Base-by-base conservation (phyloP, 2,888 invertebrate genomes). In the Acanthacorydalis orientalis region DNA sequence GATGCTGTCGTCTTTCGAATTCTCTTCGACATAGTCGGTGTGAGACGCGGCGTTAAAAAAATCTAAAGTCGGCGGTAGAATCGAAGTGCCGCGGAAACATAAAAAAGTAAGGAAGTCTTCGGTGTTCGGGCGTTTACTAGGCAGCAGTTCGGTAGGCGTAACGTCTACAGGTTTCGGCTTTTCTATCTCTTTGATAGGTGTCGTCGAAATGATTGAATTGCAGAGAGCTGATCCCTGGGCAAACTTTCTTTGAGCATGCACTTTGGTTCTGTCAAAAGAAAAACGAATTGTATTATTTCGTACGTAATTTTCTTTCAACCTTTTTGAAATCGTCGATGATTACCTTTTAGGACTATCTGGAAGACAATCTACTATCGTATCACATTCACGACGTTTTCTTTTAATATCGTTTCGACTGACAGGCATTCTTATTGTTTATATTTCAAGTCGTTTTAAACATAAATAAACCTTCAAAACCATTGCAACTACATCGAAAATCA, bases 171-270 rank as follows among this genome's bases (percentile, higher is more conserved):
- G 60, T 51, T 69, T 68, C 39, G 62, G 58, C 53, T 73, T 70
- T 53, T 76, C 75, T 51, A 74, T 71, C 54, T 79, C 78, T 56
- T 77, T 75, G 7, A 75, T 68, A 8, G 78, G 75, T 31, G 78
- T 75, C 7, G 78, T 75, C 23, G 78, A 75, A 48, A 68, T 66
- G 12, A 69, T 64, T 31, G 76, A 71, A 57, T 72, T 74, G 51
- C 73, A 71, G 31, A 71, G 64, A 51, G 77, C 75, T 14, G 78
- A 78, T 54, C 84, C 86, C 65, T 87, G 86, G 34, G 88, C 88
- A 71, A 89, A 89, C 67, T 89, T 89, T 51, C 89, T 70, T 65
- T 89, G 88, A 40, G 87, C 88, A 62, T 86, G 85, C 49, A 87
- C 83, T 68, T 84, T 83, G 41, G 80, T 77, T 63, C 83, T 83